Percentiles rank a stretch among this genome's conserved stretches.
Conservation (phyloP, 2,888 invertebrate species). For the Neoaliturus tenellus region DNA sequence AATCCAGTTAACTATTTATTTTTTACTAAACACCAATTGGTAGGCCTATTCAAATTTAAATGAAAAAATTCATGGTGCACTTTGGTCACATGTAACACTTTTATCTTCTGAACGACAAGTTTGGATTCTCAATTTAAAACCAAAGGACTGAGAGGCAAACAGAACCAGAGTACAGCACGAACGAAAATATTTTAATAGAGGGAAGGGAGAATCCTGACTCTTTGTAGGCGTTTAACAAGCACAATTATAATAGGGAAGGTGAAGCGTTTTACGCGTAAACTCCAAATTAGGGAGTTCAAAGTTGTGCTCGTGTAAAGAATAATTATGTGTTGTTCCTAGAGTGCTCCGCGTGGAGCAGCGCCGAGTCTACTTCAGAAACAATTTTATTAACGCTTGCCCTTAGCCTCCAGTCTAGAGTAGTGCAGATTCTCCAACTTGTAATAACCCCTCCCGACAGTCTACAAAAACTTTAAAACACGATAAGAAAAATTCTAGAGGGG, state of each 20-base stretch:
- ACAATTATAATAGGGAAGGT: conserved; percentile 15
- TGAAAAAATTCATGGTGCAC: too few relatives aligned
- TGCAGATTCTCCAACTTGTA: conserved; percentile 5
- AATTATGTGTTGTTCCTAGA: conserved; percentile 31
- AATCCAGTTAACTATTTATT: too few relatives aligned
- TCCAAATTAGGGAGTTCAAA: conserved; percentile 30
- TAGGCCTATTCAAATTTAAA: too few relatives aligned
- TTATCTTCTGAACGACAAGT: too few relatives aligned
- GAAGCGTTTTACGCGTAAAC: conserved; percentile 22
- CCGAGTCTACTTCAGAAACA: background rate
- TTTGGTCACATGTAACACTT: too few relatives aligned
- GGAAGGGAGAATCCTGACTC: background rate
- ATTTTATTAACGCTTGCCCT: conserved; percentile 10
- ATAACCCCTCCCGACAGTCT: background rate
- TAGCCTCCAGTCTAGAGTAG: background rate
- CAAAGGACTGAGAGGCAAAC: background rate
- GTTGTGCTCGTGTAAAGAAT: conserved; percentile 28
- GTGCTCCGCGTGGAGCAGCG: background rate
- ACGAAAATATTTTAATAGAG: too few relatives aligned
- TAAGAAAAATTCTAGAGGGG: background rate
- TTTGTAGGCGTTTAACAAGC: conserved; percentile 29
- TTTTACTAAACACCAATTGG: too few relatives aligned
- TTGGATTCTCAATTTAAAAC: background rate
- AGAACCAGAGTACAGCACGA: too few relatives aligned
- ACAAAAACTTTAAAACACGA: background rate